These are phyloP conservation scores for Cettia cetti DNA, from an alignment of 2,113 vertebrate species.

Conservation along the genomic window DNA sequence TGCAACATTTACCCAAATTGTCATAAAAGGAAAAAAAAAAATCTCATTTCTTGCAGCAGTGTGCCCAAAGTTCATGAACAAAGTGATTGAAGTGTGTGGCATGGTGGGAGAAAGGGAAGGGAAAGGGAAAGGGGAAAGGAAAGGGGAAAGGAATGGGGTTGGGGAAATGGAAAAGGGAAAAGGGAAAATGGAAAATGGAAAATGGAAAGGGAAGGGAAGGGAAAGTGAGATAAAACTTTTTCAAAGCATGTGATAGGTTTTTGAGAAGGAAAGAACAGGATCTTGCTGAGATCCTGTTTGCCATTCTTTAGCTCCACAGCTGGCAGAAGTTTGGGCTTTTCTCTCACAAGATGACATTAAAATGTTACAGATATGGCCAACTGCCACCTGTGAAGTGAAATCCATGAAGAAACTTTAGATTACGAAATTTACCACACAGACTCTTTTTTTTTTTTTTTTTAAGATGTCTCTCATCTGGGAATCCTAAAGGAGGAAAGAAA, in stretches of 20 bases:
- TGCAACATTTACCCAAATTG: slow-evolving; percentile 4
- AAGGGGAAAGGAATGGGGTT: too few species aligned
- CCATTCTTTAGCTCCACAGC: not conserved
- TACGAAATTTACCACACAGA: not conserved
- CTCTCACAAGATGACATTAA: not conserved
- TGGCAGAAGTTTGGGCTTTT: not conserved
- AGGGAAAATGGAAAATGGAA: too few species aligned
- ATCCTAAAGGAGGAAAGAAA: not conserved
- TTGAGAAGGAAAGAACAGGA: not conserved
- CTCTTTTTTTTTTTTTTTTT: not conserved
- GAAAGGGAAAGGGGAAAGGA: too few species aligned
- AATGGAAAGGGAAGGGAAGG: too few species aligned
- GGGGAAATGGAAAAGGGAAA: too few species aligned
- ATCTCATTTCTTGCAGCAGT: not conserved
- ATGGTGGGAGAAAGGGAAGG: too few species aligned
- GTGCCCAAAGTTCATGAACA: not conserved
- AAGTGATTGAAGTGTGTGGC: not conserved
- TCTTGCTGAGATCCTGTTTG: not conserved
- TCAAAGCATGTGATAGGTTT: not conserved
- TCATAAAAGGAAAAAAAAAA: not conserved
- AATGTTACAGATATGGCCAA: not conserved
- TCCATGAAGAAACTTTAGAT: not conserved
- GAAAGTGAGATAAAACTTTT: not conserved
- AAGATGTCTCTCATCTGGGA: not conserved
- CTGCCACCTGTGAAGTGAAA: not conserved